Base-by-base conservation (phyloP, 2,888 invertebrate species). In the Spisula subtruncata region DNA sequence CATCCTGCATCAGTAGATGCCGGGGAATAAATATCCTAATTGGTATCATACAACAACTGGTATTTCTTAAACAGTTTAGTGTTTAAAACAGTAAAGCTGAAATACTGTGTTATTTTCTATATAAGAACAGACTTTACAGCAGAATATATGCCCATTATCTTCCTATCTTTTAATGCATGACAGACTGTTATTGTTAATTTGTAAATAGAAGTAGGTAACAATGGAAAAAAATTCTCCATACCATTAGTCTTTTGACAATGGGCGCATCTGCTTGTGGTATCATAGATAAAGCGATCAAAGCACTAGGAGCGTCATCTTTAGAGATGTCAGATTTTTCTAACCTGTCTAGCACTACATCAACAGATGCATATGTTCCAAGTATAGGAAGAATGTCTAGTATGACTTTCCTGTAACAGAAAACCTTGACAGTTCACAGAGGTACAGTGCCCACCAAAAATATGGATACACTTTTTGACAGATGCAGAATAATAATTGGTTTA, bases 191-290 rank as follows among this genome's bases (percentile, higher is more conserved):
- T 10, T 66, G 60, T 66, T 25, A 25, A 51, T 25, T 25, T 66
- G 25, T 12, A 18, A 66, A 66, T 4, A 66, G 14, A 60, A 60
- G 25, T 60, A 20, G 20, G 60, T 60, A n/a, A n/a, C 20, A n/a
- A 0, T 2, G 41, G n/a, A n/a, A n/a, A 2, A 66, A 66, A 25
- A 66, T 25, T 25, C 8, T 25, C 25, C 75, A 93, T 93, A 96
- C 96, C 92, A 95, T 93, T 71, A 96, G 85, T 85, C 93, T 92
- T 82, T 96, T 93, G 14, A 97, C 90, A 35, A 96, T 94, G 25
- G 94, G 92, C 54, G 94, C 93, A 83, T 96, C 96, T n/a, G 97
- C 96, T 81, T 96, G 94, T 32, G 96, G 95, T 35, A 96, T 89
- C 83, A 96, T 93, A 35, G 94, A 91, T 25, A 94, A 25, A 25